phyloP scores from a whole-genome alignment of 2,888 invertebrate species.

The Teleogryllus oceanicus region DNA sequence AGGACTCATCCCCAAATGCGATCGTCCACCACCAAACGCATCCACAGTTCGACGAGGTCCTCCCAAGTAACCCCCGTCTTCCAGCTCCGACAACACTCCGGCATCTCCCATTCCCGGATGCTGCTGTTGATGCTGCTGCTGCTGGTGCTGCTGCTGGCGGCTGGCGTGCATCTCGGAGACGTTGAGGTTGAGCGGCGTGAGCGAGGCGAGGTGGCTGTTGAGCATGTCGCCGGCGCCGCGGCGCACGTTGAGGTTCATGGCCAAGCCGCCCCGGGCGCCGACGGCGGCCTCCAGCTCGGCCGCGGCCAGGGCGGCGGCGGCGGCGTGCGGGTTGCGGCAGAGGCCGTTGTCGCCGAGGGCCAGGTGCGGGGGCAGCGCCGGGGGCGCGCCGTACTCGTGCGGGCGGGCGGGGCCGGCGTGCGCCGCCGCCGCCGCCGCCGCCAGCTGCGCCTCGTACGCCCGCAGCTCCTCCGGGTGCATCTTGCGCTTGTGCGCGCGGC shows the following conservation, averaged over 20 bases:
- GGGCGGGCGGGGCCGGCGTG: background rate
- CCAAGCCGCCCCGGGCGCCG: background rate
- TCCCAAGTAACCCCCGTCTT: background rate
- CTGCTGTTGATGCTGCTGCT: conserved; percentile 34
- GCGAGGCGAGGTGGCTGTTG: conserved; percentile 28
- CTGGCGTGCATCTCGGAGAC: conserved; percentile 34
- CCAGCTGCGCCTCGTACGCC: conserved; percentile 39
- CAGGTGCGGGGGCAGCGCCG: background rate
- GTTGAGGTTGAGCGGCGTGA: conserved; percentile 35
- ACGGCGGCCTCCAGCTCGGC: background rate
- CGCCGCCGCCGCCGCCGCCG: conserved; percentile 31
- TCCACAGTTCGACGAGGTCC: background rate
- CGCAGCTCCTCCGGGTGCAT: conserved; percentile 51
- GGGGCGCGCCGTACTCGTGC: background rate
- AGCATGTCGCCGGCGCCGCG: conserved; percentile 29
- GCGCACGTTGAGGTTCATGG: conserved; percentile 28
- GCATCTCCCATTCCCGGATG: background rate
- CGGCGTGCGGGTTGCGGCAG: background rate
- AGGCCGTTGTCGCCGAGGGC: background rate
- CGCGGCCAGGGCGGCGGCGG: background rate
- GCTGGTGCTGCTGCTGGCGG: conserved; percentile 32
- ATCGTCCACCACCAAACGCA: background rate
- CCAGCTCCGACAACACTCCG: background rate
- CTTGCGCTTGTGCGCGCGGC: conserved; percentile 56
- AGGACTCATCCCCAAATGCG: background rate